Evolutionary conservation across 2,888 invertebrate species (phyloP).

Genomic region (Drosophila gaucha): DNA sequence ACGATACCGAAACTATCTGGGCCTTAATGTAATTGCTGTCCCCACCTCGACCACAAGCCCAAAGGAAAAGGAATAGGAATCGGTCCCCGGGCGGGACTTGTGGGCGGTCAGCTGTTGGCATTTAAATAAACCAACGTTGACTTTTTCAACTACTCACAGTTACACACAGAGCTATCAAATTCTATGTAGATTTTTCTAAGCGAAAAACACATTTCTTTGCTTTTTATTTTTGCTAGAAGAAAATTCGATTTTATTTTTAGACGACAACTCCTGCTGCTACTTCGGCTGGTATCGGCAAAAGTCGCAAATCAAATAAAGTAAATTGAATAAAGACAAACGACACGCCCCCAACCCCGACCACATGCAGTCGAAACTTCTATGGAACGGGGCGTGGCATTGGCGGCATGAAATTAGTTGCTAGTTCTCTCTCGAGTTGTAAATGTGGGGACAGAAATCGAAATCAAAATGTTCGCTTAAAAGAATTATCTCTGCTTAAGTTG

Average conservation of each 20-base stretch:
- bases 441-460: conserved; percentile 67
- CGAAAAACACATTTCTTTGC: conserved; percentile 62
- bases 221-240: conserved; percentile 57
- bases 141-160: conserved; percentile 23
- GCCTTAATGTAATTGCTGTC: conserved; percentile 70
- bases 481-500: conserved; percentile 79
- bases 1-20: conserved; percentile 36
- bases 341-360: conserved; percentile 40
- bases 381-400: conserved; percentile 58
- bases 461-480: conserved; percentile 78
- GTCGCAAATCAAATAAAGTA: conserved; percentile 79
- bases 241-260: conserved; percentile 73
- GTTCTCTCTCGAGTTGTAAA: conserved; percentile 53
- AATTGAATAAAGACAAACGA: conserved; percentile 77
- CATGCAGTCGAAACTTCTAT: conserved; percentile 21
- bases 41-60: conserved; percentile 33
- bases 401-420: conserved; percentile 69
- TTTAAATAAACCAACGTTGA: conserved; percentile 52
- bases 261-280: conserved; percentile 8
- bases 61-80: not conserved
- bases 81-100: conserved; percentile 22
- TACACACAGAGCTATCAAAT: not conserved
- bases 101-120: conserved; percentile 53
- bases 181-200: conserved; percentile 20
- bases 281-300: conserved; percentile 68